Evolutionary conservation across 1,140 invertebrate species (phyloP).

Genomic region (Musca vetustissima): DNA sequence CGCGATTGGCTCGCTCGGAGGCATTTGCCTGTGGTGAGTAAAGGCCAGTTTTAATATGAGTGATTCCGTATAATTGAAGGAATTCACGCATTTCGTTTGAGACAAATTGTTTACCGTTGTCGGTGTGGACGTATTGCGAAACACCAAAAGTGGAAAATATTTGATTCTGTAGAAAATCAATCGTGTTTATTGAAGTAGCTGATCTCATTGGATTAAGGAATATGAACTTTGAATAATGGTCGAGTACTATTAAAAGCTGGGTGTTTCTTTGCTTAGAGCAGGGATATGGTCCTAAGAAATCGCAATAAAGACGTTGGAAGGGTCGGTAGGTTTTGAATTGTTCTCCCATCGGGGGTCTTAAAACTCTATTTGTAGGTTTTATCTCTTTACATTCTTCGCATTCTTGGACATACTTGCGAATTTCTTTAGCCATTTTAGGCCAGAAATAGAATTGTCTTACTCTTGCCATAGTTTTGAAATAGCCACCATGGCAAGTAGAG

Average conservation of each 20-base stretch:
- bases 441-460: background rate
- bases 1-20: background rate
- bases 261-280: background rate
- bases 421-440: background rate
- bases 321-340: background rate
- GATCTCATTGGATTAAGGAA: background rate
- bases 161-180: background rate
- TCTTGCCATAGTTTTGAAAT: no score
- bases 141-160: constrained; percentile 1
- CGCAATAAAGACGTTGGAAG: background rate
- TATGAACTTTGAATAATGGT: background rate
- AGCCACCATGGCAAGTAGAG: background rate
- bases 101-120: constrained; percentile 17
- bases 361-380: background rate
- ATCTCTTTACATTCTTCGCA: background rate
- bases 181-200: background rate
- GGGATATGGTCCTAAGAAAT: constrained; percentile 4
- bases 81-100: constrained; percentile 7
- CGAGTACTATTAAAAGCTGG: background rate
- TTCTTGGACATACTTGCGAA: background rate
- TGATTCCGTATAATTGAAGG: background rate
- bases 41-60: background rate
- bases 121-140: background rate
- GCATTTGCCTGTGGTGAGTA: background rate
- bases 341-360: background rate